Base-by-base conservation (phyloP, 2,797 vertebrate species). In the Myotis findleyi region DNA sequence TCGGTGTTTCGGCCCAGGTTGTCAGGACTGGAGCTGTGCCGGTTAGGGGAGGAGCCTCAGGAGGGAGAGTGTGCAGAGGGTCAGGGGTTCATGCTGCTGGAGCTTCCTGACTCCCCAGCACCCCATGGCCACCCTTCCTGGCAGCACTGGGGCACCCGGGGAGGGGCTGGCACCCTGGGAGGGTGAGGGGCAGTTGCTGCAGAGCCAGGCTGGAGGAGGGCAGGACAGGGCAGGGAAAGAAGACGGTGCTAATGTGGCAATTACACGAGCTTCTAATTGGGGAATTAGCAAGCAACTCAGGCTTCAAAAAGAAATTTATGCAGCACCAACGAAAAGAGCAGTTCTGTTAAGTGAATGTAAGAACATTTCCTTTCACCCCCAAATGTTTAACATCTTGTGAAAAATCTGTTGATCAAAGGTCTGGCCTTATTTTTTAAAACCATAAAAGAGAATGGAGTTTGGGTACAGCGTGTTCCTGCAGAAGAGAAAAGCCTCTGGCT, bases 321-420 rank as follows among this genome's bases (percentile, higher is more conserved):
- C 33, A 33, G 91, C 92, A 69, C 6, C 94, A 87, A 83, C 53
- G 17, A 71, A 87, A 93, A 90, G 86, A 95, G 62, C 79, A 87
- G 27, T n/a, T 57, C 20, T 79, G 86, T 75, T 93, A 95, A 93
- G 17, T 49, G 41, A 89, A 95, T 33, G 5, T 47, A 95, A 53
- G 59, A 91, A 57, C 0, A 2, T 87, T 94, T 93, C 77, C 86
- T 85, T 94, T 95, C 73, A 57, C 84, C 49, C 49, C 51, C 12
- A 83, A 91, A 93, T 92, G 89, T 82, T 95, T 71, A 95, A 73
- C 76, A 94, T 76, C 57, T 62, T 95, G 87, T 89, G 91, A 95
- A 95, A 94, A 95, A 91, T 96, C 80, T 95, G 44, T 81, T 93
- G 81, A 92, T 96, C 91, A 94, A 96, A 95, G 77, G 77, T 90